A percentile compares a stretch with the other conserved stretches of the same genome.
Evolutionary conservation across 2,888 invertebrate species (phyloP).

Genomic region (Drosophila eohydei): DNA sequence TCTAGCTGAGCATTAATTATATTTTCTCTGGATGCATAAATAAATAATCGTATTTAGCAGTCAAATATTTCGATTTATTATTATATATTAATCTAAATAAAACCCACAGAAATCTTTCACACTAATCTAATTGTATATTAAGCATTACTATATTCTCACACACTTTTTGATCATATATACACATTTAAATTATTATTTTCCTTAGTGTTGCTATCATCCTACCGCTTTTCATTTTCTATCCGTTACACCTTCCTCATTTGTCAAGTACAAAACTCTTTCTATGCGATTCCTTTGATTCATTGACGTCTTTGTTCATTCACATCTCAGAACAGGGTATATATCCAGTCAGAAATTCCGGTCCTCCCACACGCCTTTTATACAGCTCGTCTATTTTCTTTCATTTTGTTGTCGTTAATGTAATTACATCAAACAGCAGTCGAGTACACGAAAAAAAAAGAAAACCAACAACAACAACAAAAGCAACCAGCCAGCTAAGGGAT

Average conservation of each 20-base stretch:
- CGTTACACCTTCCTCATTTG: background rate
- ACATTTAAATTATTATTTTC: no score
- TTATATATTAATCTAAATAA: background rate
- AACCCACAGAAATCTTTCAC: no score
- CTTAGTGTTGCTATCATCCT: no score
- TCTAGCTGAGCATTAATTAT: background rate
- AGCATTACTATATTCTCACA: background rate
- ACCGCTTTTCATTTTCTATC: background rate
- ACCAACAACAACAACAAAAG: conserved; percentile 7
- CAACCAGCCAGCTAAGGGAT: conserved; percentile 9
- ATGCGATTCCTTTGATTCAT: background rate
- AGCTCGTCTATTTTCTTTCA: background rate
- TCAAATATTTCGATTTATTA: background rate
- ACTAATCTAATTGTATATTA: no score
- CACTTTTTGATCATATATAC: no score
- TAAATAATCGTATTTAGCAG: background rate
- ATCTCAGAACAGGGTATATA: background rate
- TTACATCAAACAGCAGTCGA: conserved; percentile 33
- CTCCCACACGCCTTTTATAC: background rate
- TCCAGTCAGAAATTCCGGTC: background rate
- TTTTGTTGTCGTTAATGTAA: conserved; percentile 37
- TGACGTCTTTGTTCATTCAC: background rate
- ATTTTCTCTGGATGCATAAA: background rate
- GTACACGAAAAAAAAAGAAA: conserved; percentile 12
- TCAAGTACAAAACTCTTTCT: background rate